Evolutionary conservation across 1,140 invertebrate genomes (phyloP).

Genomic region (Piezodorus guildinii): DNA sequence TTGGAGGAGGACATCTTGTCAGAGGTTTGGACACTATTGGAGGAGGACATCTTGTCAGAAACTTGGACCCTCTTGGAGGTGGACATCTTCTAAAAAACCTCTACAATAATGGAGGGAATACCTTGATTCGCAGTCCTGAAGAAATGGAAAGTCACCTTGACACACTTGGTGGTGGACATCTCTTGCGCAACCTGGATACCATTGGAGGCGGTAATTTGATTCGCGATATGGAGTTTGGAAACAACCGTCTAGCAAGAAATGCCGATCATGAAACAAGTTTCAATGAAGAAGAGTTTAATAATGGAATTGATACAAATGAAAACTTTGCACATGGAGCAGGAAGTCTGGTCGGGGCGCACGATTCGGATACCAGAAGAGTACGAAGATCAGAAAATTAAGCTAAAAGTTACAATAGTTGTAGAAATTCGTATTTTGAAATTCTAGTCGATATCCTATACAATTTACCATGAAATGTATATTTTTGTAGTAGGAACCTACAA

Average conservation of each 20-base stretch:
- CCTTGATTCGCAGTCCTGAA: neutral
- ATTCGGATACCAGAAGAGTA: neutral
- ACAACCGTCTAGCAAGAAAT: neutral
- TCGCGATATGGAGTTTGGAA: neutral
- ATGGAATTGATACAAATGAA: neutral
- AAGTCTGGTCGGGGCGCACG: neutral
- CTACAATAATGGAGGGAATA: slow-evolving; percentile 15
- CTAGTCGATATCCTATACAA: no score
- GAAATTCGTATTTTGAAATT: no score
- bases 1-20: neutral
- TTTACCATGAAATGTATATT: no score
- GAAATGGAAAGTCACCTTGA: neutral
- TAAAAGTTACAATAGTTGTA: neutral
- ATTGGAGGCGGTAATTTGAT: slow-evolving; percentile 4
- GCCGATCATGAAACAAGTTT: neutral
- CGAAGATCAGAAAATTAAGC: neutral
- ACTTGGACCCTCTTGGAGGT: neutral
- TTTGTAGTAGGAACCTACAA: no score
- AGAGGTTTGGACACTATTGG: slow-evolving; percentile 4
- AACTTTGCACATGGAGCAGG: neutral
- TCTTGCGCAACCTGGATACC: neutral
- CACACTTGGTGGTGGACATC: slow-evolving; percentile 12
- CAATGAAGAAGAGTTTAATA: neutral
- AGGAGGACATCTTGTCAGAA: neutral
- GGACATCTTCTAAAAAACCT: neutral